Evolutionary conservation across 2,888 invertebrate genomes (phyloP), one percentile per base, ranked within the genome.

Genomic region (Oscheius myriophilus): DNA sequence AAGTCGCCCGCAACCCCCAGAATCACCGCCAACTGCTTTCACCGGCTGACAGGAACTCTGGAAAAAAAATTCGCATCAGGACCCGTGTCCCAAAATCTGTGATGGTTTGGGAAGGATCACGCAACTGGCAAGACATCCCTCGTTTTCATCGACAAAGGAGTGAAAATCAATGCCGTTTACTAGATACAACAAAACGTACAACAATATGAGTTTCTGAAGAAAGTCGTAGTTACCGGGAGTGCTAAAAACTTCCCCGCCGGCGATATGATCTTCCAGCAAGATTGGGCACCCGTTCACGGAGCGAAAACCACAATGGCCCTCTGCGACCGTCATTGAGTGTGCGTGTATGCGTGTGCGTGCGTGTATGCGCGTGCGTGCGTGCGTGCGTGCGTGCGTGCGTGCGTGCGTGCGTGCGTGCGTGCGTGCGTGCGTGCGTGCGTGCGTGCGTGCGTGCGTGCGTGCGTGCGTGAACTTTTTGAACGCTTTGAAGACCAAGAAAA

Each of bases 61-160:
- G 33, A 54, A 9, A 25, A 7, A 25, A 26, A 61, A 61, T 26
- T 11, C 45, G 18, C 11, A 25, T 26, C 6, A 14, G 33, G 12
- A 18, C 41, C 4, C 58, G 57, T 25, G 41, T 64, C 52, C 64
- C 69, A 12, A 64, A 63, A 63, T 16, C 1, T 23, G 64, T 59
- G 3, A 69, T 68, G 68, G 68, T 68, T n/a, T 68, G 63, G 68
- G 62, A 1, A n/a, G 69, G 51, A 14, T 16, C 55, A 55, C 7
- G 26, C 49, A 0, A 21, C 25, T 4, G 58, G 64, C 51, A 69
- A 41, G n/a, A 62, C 42, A n/a, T n/a, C n/a, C n/a, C 51, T 57
- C 45, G 46, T 69, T n/a, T 64, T 55, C 52, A 64, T 64, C 51
- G 63, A 55, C 1, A 42, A 54, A 39, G n/a, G n/a, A n/a, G n/a